Conservation (phyloP, 2,113 vertebrate species). For the Zootoca vivipara region DNA sequence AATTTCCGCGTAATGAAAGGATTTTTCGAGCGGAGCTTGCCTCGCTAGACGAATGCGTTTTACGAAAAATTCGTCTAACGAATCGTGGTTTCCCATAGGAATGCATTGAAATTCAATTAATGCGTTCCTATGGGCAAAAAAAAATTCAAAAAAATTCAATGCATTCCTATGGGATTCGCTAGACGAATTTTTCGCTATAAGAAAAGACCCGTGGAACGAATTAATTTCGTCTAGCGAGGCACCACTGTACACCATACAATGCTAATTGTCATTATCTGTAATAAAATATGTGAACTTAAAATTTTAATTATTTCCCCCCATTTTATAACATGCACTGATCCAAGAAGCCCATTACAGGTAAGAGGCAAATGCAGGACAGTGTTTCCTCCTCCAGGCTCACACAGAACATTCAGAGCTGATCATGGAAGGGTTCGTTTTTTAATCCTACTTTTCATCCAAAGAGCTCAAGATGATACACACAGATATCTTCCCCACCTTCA, state of each 20-base stretch:
- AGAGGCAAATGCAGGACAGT: not conserved
- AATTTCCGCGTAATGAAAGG: no score
- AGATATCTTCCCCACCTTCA: not conserved
- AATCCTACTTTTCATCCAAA: not conserved
- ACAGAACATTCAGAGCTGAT: not conserved
- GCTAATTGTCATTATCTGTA: not conserved
- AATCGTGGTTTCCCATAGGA: no score
- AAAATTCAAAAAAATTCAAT: no score
- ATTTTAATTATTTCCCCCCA: not conserved
- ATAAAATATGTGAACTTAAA: not conserved
- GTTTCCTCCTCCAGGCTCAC: not conserved
- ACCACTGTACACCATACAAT: not conserved
- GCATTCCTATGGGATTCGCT: no score
- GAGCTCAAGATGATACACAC: not conserved
- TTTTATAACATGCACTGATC: not conserved
- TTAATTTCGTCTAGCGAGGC: no score
- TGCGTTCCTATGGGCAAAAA: no score
- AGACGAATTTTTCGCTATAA: no score
- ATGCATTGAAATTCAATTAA: no score
- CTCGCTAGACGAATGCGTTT: no score
- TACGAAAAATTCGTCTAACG: no score
- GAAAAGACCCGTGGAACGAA: no score
- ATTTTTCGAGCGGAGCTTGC: no score
- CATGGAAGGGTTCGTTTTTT: not conserved
- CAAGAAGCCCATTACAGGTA: not conserved